phyloP scores from a whole-genome alignment of 2,113 vertebrate genomes.

The Camelus bactrianus region DNA sequence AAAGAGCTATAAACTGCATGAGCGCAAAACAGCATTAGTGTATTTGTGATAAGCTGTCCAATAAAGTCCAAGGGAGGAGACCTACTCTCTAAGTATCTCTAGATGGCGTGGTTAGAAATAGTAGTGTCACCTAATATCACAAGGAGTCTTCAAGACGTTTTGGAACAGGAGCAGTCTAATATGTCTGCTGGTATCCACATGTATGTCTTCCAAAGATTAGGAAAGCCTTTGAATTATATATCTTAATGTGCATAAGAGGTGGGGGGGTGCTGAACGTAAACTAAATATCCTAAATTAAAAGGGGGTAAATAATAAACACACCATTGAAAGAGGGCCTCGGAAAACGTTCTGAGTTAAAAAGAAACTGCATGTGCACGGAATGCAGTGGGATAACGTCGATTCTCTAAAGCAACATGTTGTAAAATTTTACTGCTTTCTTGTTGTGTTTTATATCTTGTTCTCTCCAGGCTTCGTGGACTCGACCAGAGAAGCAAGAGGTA shows the following conservation, averaged over 20 bases:
- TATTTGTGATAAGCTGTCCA: slow-evolving; percentile 43
- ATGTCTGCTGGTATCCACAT: not conserved
- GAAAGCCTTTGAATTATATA: not conserved
- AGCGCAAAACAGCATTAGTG: not conserved
- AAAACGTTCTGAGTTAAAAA: not conserved
- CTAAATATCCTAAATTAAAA: slow-evolving; percentile 32
- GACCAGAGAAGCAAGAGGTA: slow-evolving; percentile 99
- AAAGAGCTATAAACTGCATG: slow-evolving; percentile 79
- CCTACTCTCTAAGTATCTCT: not conserved
- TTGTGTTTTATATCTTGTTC: slow-evolving; percentile 96
- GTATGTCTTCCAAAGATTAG: slow-evolving; percentile 22
- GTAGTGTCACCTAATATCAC: not conserved
- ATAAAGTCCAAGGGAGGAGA: not conserved
- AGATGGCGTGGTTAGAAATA: not conserved
- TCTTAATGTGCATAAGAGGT: not conserved
- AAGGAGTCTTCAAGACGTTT: not conserved
- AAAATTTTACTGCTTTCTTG: slow-evolving; percentile 89
- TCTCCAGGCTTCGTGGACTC: slow-evolving; percentile 99
- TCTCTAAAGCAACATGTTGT: slow-evolving; percentile 85
- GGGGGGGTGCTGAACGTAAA: not conserved
- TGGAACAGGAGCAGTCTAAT: not conserved
- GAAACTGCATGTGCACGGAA: slow-evolving; percentile 88
- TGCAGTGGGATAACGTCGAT: slow-evolving; percentile 75
- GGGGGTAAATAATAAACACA: slow-evolving; percentile 59
- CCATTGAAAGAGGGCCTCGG: slow-evolving; percentile 61